Evolutionary conservation across 2,888 invertebrate genomes (phyloP).

Genomic region (Eupithecia subumbrata): DNA sequence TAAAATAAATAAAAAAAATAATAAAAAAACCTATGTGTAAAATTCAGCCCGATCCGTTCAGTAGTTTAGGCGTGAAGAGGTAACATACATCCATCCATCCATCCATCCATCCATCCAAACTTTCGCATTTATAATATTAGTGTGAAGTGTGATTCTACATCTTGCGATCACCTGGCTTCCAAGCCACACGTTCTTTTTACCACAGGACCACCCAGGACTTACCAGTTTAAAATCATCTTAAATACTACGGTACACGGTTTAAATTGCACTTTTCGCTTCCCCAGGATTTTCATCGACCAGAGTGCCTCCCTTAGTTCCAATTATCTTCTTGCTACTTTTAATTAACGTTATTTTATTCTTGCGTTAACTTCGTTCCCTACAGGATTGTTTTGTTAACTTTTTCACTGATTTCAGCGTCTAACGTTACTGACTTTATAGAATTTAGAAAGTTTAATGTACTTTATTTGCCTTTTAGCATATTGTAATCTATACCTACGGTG

Average conservation of each 20-base stretch:
- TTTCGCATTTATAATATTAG: no score
- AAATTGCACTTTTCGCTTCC: neutral
- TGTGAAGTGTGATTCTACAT: no score
- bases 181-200: neutral
- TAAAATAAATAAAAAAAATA: no score
- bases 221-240: conserved; percentile 1
- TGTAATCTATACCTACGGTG: no score
- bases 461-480: no score
- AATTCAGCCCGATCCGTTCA: no score
- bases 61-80: no score
- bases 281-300: conserved; percentile 8
- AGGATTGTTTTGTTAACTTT: conserved; percentile 17
- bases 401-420: conserved; percentile 10
- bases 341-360: conserved; percentile 28
- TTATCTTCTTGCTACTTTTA: conserved; percentile 29
- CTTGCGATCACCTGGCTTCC: no score
- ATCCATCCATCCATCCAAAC: no score
- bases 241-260: neutral
- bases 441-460: neutral
- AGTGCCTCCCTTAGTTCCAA: conserved; percentile 22
- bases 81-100: no score
- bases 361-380: conserved; percentile 18
- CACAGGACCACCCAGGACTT: neutral
- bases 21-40: no score
- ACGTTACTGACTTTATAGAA: neutral